A percentile compares a stretch with the other conserved stretches of the same genome.
These are phyloP conservation scores for Umimayanthus chanpuru DNA, from an alignment of 92 coral and sea anemone species.

Conservation along the genomic window DNA sequence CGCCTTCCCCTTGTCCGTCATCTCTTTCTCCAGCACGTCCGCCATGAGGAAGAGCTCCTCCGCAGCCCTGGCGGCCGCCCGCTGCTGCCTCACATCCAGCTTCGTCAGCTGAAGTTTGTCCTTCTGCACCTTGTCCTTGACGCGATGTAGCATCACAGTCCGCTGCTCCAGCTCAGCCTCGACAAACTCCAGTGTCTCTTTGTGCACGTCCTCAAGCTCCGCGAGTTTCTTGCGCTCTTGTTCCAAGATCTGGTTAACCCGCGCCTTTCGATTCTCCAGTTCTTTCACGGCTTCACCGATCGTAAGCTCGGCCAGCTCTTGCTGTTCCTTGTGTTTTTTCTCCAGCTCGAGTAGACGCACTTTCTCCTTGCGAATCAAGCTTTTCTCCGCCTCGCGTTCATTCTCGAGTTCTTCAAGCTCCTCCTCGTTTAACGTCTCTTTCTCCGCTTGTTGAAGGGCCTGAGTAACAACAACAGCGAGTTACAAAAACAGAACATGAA, in stretches of 20 bases:
- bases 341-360: slow-evolving; percentile 95
- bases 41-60: slow-evolving; percentile 98
- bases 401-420: slow-evolving; percentile 95
- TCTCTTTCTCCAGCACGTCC: slow-evolving; percentile 93
- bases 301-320: slow-evolving; percentile 93
- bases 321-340: slow-evolving; percentile 97
- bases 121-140: slow-evolving; percentile 91
- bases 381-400: slow-evolving; percentile 94
- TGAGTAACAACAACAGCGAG: slow-evolving; percentile 32
- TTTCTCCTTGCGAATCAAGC: slow-evolving; percentile 94
- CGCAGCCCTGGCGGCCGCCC: slow-evolving; percentile 96
- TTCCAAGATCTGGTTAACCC: slow-evolving; percentile 83
- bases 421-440: slow-evolving; percentile 94
- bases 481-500: too few species aligned
- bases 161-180: slow-evolving; percentile 90
- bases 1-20: slow-evolving; percentile 93
- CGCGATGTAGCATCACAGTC: slow-evolving; percentile 92
- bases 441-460: slow-evolving; percentile 97
- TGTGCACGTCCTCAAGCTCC: slow-evolving; percentile 91
- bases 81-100: slow-evolving; percentile 93
- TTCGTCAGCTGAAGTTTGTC: slow-evolving; percentile 93
- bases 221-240: slow-evolving; percentile 83
- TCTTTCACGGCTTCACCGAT: slow-evolving; percentile 96
- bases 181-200: slow-evolving; percentile 92
- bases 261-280: slow-evolving; percentile 85